Evolutionary conservation across 2,888 invertebrate genomes (phyloP), one percentile per base, ranked within the genome.

Genomic region (Heliconius hortense): DNA sequence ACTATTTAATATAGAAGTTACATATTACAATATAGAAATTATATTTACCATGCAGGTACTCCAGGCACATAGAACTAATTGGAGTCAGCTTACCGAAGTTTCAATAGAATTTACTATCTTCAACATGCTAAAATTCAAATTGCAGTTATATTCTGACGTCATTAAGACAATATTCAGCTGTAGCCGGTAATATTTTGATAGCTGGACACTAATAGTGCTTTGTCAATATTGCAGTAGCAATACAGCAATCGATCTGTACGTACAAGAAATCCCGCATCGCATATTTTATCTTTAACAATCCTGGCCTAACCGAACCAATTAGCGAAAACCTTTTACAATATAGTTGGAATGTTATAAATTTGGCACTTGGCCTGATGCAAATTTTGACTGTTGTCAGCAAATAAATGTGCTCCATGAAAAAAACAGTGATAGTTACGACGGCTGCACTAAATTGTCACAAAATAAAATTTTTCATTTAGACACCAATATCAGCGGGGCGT

Each of bases 201-300:
- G 26, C 13, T 39, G 35, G 28, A 48, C 67, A 73, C 74, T 74
- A 76, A 78, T 78, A 73, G 73, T 75, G 77, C 77, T 84, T 85
- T 84, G 85, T 86, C 86, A 85, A 84, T 83, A 83, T 82, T 81
- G 83, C 86, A 83, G 81, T 81, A 83, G 83, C 89, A 90, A 90
- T 91, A 88, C 91, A 89, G 87, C 89, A 87, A 89, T 91, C 91
- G 89, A 92, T 93, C 91, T 90, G 89, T 90, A 92, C 92, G 91
- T 89, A 87, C 92, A 93, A 90, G 90, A 90, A 91, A 89, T 85
- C 90, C 91, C 88, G 92, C 90, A 90, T 89, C 83, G 93, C 90
- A 94, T 93, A 94, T 93, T 93, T 93, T 93, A 94, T 91, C 92
- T 92, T 91, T 92, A 93, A 93, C 93, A 92, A 92, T 92, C 93